Evolutionary conservation across 2,888 invertebrate genomes (phyloP).

Genomic region (Drosophila lacicola): DNA sequence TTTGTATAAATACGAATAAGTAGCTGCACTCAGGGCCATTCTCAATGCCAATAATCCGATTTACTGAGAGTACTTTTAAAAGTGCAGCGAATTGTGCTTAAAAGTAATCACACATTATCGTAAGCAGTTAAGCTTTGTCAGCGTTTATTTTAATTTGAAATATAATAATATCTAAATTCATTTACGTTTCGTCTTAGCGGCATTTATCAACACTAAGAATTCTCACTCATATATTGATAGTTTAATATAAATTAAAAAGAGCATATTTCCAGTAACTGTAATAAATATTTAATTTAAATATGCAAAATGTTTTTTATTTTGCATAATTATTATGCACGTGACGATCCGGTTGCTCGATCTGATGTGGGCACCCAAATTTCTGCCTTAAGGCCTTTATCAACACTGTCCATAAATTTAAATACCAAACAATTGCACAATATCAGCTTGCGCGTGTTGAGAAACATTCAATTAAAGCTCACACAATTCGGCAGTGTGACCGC

Average conservation of each 20-base stretch:
- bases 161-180: not conserved
- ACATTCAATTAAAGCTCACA: conserved; percentile 17
- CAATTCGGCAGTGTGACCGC: not conserved
- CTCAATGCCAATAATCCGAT: conserved; percentile 26
- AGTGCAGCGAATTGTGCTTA: conserved; percentile 5
- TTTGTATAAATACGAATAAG: conserved; percentile 2
- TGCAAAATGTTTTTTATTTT: not conserved
- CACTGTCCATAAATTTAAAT: not conserved
- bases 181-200: not conserved
- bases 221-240: no score
- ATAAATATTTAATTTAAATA: not conserved
- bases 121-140: not conserved
- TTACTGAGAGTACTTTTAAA: conserved; percentile 38
- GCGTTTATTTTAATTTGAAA: not conserved
- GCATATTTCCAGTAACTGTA: no score
- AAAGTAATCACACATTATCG: not conserved
- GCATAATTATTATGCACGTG: not conserved
- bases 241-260: no score
- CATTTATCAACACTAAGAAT: no score
- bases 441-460: not conserved
- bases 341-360: not conserved
- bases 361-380: not conserved
- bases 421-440: not conserved
- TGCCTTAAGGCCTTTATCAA: no score
- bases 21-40: conserved; percentile 6